phyloP scores from a whole-genome alignment of 2,888 invertebrate genomes.

The Drosophila borborema region DNA sequence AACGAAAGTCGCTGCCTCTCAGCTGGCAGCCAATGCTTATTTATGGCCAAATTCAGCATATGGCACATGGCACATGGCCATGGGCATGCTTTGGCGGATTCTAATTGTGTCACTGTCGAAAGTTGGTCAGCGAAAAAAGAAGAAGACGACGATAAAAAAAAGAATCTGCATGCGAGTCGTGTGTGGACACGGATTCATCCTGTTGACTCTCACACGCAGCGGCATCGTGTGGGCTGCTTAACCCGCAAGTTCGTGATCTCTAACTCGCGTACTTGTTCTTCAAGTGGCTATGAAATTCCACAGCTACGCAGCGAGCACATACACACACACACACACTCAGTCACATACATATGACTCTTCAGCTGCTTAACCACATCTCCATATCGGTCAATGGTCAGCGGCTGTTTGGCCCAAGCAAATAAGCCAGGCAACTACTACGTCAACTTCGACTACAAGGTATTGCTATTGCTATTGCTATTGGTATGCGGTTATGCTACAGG shows the following conservation, averaged over 20 bases:
- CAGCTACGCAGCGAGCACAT: conserved; percentile 63
- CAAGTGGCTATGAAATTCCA: conserved; percentile 75
- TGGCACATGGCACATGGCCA: not conserved
- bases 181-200: conserved; percentile 39
- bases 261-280: conserved; percentile 64
- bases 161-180: conserved; percentile 40
- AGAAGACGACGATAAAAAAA: not conserved
- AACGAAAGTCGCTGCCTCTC: conserved; percentile 47
- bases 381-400: conserved; percentile 77
- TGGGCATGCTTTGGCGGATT: conserved; percentile 40
- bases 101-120: conserved; percentile 74
- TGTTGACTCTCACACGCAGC: conserved; percentile 41
- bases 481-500: conserved; percentile 40
- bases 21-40: conserved; percentile 42
- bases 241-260: conserved; percentile 77
- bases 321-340: conserved; percentile 1
- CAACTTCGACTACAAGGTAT: conserved; percentile 55
- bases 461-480: conserved; percentile 42
- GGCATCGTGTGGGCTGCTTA: conserved; percentile 67
- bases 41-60: conserved; percentile 51
- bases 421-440: conserved; percentile 40
- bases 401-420: conserved; percentile 66
- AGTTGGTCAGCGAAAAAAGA: conserved; percentile 55
- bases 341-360: conserved; percentile 11
- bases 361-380: conserved; percentile 40